Evolutionary conservation across 2,113 vertebrate species (phyloP).

Genomic region (Nothoprocta pentlandii): DNA sequence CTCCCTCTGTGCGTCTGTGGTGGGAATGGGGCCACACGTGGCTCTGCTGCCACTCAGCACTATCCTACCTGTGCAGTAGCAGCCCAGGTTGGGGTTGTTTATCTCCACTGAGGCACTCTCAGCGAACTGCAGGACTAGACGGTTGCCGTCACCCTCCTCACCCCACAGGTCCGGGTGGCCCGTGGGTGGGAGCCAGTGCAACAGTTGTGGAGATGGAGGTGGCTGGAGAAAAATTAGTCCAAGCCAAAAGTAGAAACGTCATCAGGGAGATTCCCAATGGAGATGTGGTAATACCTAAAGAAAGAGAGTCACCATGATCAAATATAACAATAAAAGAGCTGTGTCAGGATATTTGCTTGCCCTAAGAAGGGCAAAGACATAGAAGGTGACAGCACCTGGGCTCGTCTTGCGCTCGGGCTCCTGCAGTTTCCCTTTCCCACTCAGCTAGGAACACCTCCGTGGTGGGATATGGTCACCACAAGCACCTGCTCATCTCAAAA

Average conservation of each 20-base stretch:
- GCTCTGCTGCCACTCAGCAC: not conserved
- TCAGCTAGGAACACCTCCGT: not conserved
- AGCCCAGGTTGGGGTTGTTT: slow-evolving; percentile 86
- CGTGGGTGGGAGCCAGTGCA: slow-evolving; percentile 93
- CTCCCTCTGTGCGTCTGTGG: no score
- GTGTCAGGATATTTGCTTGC: no score
- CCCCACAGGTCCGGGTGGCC: slow-evolving; percentile 92
- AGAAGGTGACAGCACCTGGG: not conserved
- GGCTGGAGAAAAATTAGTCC: slow-evolving; percentile 94
- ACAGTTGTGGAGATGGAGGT: slow-evolving; percentile 93
- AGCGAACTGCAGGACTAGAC: slow-evolving; percentile 94
- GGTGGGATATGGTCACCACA: fast-evolving
- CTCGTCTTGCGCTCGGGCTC: not conserved
- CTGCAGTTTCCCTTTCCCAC: not conserved
- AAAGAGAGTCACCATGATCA: fast-evolving
- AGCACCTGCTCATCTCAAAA: slow-evolving; percentile 97
- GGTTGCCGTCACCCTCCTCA: slow-evolving; percentile 94
- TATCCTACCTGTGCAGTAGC: slow-evolving; percentile 88
- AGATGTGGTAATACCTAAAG: slow-evolving; percentile 94
- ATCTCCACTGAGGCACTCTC: slow-evolving; percentile 90
- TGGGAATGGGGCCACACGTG: not conserved
- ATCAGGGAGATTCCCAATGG: slow-evolving; percentile 93
- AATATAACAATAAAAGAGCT: not conserved
- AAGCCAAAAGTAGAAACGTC: slow-evolving; percentile 97
- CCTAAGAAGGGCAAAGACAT: not conserved